Conservation (phyloP, 92 coral and sea anemone species). For the Siderastrea siderea region DNA sequence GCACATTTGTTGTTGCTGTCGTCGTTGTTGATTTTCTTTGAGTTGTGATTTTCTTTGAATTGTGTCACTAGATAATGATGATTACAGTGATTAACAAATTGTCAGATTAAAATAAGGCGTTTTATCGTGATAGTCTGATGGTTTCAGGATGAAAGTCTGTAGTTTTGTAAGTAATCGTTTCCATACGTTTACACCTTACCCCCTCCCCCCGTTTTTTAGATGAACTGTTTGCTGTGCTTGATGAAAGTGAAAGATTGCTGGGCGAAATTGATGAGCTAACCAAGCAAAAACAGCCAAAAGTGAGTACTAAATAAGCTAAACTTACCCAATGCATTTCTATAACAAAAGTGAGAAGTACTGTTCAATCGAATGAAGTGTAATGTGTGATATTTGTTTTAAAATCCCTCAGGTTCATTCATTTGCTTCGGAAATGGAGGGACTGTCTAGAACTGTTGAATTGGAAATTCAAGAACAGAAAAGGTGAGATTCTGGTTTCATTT, state of each 20-base stretch:
- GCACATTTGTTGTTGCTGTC: too few species aligned
- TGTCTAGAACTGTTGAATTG: slow-evolving; percentile 77
- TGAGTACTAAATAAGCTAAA: slow-evolving; percentile 7
- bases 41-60: too few species aligned
- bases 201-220: slow-evolving; percentile 21
- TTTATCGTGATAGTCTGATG: too few species aligned
- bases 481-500: slow-evolving; percentile 23
- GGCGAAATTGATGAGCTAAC: slow-evolving; percentile 87
- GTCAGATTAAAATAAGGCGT: too few species aligned
- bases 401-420: slow-evolving; percentile 65
- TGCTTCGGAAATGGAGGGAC: slow-evolving; percentile 86
- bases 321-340: too few species aligned
- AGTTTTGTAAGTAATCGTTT: not conserved
- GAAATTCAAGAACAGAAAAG: slow-evolving; percentile 90
- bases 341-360: not conserved
- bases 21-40: too few species aligned
- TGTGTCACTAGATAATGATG: too few species aligned
- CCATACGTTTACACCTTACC: too few species aligned
- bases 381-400: not conserved
- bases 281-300: slow-evolving; percentile 76
- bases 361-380: not conserved
- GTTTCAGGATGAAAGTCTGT: too few species aligned
- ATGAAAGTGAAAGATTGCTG: slow-evolving; percentile 81
- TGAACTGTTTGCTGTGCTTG: slow-evolving; percentile 77
- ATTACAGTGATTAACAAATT: too few species aligned